Evolutionary conservation across 2,888 invertebrate species (phyloP).

Genomic region (Bellardia pandia): DNA sequence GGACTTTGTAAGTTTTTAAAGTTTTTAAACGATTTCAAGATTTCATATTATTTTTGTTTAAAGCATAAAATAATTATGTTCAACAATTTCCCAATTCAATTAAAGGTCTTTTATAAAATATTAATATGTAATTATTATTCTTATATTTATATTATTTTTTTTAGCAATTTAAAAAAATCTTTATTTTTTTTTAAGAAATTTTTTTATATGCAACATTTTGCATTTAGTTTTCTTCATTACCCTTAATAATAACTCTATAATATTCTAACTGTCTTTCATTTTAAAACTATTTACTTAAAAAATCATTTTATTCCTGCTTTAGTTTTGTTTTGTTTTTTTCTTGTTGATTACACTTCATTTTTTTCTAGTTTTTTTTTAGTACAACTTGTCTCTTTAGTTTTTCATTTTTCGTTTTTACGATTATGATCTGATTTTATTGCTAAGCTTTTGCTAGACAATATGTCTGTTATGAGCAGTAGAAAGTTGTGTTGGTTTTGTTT

Average conservation of each 20-base stretch:
- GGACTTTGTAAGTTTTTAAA: too few relatives aligned
- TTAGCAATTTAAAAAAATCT: too few relatives aligned
- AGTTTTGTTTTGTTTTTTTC: slow-evolving; percentile 15
- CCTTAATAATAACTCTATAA: neutral
- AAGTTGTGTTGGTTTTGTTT: slow-evolving; percentile 26
- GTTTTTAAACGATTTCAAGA: too few relatives aligned
- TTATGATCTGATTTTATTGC: slow-evolving; percentile 62
- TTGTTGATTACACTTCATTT: slow-evolving; percentile 50
- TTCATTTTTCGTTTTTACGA: slow-evolving; percentile 39
- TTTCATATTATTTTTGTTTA: too few relatives aligned
- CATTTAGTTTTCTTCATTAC: too few relatives aligned
- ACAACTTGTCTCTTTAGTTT: neutral
- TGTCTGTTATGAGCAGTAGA: slow-evolving; percentile 46
- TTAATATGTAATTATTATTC: too few relatives aligned
- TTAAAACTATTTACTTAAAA: slow-evolving; percentile 13
- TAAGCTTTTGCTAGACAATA: slow-evolving; percentile 61
- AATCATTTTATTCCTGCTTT: neutral
- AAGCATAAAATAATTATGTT: too few relatives aligned
- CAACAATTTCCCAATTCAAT: too few relatives aligned
- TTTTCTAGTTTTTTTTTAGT: neutral
- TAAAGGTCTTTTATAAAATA: too few relatives aligned
- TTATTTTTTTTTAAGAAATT: too few relatives aligned
- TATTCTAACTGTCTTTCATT: slow-evolving; percentile 3
- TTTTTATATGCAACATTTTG: too few relatives aligned
- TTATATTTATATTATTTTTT: too few relatives aligned